phyloP scores from a whole-genome alignment of 1,140 invertebrate genomes.

The Planococcus citri region DNA sequence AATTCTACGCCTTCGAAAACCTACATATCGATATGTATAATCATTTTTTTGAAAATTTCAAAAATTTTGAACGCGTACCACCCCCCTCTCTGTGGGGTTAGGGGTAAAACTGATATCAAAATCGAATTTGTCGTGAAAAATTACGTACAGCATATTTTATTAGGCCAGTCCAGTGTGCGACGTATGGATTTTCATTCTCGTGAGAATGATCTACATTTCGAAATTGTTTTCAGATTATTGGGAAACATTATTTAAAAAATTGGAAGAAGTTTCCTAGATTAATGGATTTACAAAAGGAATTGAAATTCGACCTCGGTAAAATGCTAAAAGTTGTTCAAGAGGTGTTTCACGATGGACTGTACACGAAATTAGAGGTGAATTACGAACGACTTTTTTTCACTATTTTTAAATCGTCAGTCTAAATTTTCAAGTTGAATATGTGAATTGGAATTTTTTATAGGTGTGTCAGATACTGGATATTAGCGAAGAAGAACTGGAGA shows the following conservation, averaged over 20 bases:
- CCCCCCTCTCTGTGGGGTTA: too few species aligned
- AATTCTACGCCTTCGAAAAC: too few species aligned
- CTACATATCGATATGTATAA: too few species aligned
- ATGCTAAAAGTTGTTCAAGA: constrained; percentile 52
- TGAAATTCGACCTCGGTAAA: constrained; percentile 49
- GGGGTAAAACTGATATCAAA: too few species aligned
- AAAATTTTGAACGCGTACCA: too few species aligned
- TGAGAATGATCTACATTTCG: neutral
- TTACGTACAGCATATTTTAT: too few species aligned
- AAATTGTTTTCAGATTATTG: constrained; percentile 48
- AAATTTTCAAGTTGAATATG: neutral
- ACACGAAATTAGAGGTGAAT: constrained; percentile 62
- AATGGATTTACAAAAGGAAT: constrained; percentile 53
- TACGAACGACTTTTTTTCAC: too few species aligned
- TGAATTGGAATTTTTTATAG: constrained; percentile 31
- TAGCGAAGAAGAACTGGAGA: constrained; percentile 48
- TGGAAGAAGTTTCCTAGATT: constrained; percentile 50
- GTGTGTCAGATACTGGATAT: constrained; percentile 48
- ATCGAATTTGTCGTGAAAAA: too few species aligned
- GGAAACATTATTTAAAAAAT: constrained; percentile 43
- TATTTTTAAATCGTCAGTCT: neutral
- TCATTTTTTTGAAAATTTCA: too few species aligned
- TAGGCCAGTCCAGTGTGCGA: too few species aligned
- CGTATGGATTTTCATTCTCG: neutral
- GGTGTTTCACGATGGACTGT: constrained; percentile 53